phyloP scores from a whole-genome alignment of 64 coral and sea anemone genomes.

The Platygyra sinensis region DNA sequence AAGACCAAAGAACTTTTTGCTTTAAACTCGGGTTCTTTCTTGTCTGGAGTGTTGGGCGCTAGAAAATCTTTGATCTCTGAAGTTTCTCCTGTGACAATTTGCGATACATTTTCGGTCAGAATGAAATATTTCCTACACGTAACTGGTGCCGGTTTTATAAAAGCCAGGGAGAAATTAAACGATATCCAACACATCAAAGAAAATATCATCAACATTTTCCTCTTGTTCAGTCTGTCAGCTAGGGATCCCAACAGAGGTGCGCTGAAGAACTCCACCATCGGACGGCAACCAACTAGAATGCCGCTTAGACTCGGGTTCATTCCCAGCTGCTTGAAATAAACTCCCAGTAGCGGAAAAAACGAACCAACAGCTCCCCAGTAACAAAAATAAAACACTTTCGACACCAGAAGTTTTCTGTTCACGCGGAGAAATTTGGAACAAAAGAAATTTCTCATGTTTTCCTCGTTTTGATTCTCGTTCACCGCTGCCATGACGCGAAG shows the following conservation, averaged over 20 bases:
- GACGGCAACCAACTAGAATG: constrained; percentile 92
- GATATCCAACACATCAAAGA: constrained; percentile 93
- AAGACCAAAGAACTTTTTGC: constrained; percentile 97
- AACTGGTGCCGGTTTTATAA: constrained; percentile 97
- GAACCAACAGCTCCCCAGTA: constrained; percentile 99
- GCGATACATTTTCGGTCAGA: constrained; percentile 95
- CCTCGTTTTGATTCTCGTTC: constrained; percentile 2
- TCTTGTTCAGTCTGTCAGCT: constrained; percentile 87
- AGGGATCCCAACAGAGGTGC: constrained; percentile 85
- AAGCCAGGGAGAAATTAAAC: constrained; percentile 97
- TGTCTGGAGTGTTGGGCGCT: constrained; percentile 80
- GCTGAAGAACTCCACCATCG: constrained; percentile 99
- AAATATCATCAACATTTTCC: constrained; percentile 90
- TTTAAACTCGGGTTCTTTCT: constrained; percentile 85
- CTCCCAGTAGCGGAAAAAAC: constrained; percentile 97
- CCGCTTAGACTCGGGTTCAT: constrained; percentile 98
- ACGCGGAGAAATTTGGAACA: constrained; percentile 36
- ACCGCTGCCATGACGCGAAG: not conserved
- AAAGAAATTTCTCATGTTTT: constrained; percentile 8
- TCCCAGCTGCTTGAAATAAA: constrained; percentile 98
- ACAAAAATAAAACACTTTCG: constrained; percentile 98
- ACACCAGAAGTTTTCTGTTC: constrained; percentile 86
- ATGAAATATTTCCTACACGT: constrained; percentile 98
- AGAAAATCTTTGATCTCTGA: constrained; percentile 84
- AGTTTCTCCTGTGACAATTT: constrained; percentile 85